A percentile compares a stretch with the other conserved stretches of the same genome.
phyloP scores from a whole-genome alignment of 2,797 vertebrate genomes.

The Dicrostonyx torquatus region DNA sequence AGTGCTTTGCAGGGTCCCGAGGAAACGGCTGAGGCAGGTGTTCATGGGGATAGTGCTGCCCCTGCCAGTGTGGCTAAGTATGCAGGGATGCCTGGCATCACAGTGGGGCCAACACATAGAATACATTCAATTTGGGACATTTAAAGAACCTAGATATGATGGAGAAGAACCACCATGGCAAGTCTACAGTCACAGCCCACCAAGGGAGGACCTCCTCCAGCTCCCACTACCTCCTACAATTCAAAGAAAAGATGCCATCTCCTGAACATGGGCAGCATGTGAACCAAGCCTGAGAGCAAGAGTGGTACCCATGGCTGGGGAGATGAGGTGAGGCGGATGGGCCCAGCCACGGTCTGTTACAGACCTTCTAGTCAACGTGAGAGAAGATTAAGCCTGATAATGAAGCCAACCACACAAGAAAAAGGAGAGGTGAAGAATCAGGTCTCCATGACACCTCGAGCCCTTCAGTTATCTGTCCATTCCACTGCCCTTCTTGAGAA shows the following conservation, averaged over 20 bases:
- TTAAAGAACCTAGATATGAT: accelerated
- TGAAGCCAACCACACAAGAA: background rate
- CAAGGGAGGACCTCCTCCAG: background rate
- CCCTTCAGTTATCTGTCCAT: background rate
- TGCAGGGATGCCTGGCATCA: background rate
- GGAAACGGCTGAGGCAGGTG: background rate
- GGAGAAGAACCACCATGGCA: background rate
- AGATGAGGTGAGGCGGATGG: background rate
- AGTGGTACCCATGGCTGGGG: accelerated
- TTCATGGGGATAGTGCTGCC: background rate
- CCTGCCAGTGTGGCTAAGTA: background rate
- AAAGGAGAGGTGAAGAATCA: background rate
- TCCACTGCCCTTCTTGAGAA: background rate
- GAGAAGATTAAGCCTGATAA: background rate
- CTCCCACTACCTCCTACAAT: background rate
- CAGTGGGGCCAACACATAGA: background rate
- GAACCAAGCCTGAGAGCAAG: background rate
- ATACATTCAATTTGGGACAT: background rate
- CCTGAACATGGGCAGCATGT: background rate
- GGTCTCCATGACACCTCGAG: background rate
- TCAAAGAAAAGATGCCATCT: background rate
- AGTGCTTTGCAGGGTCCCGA: background rate
- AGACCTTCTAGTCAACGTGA: background rate
- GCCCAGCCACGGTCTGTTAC: background rate
- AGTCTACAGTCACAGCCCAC: background rate